These are phyloP conservation scores for Hemithea aestivaria DNA, from an alignment of 2,888 invertebrate species.

Conservation along the genomic window DNA sequence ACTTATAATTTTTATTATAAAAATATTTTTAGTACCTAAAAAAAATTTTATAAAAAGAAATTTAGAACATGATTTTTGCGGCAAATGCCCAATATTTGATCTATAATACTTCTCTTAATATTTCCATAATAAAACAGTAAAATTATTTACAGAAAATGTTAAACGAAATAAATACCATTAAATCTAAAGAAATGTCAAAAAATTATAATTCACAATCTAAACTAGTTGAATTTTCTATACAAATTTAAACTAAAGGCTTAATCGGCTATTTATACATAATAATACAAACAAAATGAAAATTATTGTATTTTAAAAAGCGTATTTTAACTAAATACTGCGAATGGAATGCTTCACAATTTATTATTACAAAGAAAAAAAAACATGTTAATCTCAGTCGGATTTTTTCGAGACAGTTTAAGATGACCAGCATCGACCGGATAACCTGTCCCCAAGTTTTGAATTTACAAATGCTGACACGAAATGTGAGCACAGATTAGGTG, in stretches of 20 bases:
- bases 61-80: no score
- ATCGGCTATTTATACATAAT: constrained; percentile 39
- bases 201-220: constrained; percentile 2
- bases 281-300: constrained; percentile 36
- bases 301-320: constrained; percentile 26
- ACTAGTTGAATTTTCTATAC: constrained; percentile 29
- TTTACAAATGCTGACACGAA: background rate
- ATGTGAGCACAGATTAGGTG: constrained; percentile 7
- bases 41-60: no score
- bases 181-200: constrained; percentile 21
- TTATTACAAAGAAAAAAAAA: no score
- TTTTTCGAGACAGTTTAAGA: constrained; percentile 47
- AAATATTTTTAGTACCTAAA: no score
- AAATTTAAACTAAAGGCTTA: constrained; percentile 28
- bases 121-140: no score
- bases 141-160: background rate
- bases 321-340: constrained; percentile 35
- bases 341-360: constrained; percentile 71
- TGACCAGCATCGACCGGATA: constrained; percentile 60
- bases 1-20: no score
- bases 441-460: constrained; percentile 40
- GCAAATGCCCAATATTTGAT: no score
- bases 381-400: constrained; percentile 53
- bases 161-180: constrained; percentile 6
- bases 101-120: no score